Evolutionary conservation across 1,140 invertebrate genomes (phyloP).

Genomic region (Orius insidiosus): DNA sequence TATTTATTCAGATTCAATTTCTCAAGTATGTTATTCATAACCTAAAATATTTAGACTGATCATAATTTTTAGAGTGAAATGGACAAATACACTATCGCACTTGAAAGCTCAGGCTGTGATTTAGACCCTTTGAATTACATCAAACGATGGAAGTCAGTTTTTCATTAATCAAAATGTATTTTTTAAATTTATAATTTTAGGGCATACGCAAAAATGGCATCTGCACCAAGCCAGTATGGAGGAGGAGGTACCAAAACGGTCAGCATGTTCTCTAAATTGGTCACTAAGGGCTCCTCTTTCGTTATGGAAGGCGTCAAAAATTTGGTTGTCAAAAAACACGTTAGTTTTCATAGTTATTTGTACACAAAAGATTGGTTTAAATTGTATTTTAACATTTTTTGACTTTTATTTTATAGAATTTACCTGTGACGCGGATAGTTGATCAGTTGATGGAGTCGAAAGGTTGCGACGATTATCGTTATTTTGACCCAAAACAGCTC

Average conservation of each 20-base stretch:
- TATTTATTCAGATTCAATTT: constrained; percentile 62
- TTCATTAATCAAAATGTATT: constrained; percentile 18
- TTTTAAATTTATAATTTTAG: constrained; percentile 25
- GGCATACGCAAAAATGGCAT: constrained; percentile 65
- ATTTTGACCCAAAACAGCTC: constrained; percentile 83
- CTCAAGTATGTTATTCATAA: no score
- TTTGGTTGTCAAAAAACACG: constrained; percentile 93
- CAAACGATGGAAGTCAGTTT: constrained; percentile 74
- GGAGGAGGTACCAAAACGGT: constrained; percentile 94
- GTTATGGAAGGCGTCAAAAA: constrained; percentile 99
- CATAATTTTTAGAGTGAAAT: constrained; percentile 47
- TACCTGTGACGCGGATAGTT: constrained; percentile 80
- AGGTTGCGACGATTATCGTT: constrained; percentile 73
- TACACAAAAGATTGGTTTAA: background rate
- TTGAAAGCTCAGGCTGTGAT: constrained; percentile 72
- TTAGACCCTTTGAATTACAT: constrained; percentile 67
- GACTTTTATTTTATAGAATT: constrained; percentile 46
- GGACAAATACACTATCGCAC: constrained; percentile 58
- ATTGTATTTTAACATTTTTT: no score
- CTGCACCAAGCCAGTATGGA: constrained; percentile 52
- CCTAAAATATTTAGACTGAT: no score
- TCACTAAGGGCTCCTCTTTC: constrained; percentile 92
- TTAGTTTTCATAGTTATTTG: constrained; percentile 34
- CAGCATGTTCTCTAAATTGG: constrained; percentile 95
- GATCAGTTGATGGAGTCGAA: constrained; percentile 75